phyloP scores from a whole-genome alignment of 2,888 invertebrate species.

The Aleiodes alternator region DNA sequence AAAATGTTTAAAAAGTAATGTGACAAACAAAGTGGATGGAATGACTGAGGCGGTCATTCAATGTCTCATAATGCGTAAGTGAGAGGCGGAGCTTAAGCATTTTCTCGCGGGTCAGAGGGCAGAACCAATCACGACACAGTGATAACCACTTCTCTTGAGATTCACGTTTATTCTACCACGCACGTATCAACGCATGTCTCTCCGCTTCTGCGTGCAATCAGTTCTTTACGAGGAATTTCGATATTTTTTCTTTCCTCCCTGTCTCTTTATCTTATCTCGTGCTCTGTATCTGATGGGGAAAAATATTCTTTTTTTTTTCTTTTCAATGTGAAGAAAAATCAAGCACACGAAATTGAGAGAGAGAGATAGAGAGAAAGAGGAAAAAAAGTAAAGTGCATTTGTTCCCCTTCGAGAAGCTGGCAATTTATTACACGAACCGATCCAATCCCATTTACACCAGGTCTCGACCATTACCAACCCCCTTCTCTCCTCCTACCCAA shows the following conservation, averaged over 20 bases:
- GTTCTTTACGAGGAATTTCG: too few relatives aligned
- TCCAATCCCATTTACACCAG: constrained; percentile 63
- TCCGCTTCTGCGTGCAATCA: neutral
- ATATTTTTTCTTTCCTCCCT: too few relatives aligned
- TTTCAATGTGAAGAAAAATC: neutral
- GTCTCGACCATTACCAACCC: too few relatives aligned
- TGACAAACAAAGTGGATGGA: constrained; percentile 35
- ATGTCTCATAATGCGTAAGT: constrained; percentile 62
- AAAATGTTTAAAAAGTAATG: constrained; percentile 6
- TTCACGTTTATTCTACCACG: constrained; percentile 44
- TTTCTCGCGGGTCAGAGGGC: constrained; percentile 67
- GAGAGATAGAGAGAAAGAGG: constrained; percentile 24
- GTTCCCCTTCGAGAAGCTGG: constrained; percentile 45
- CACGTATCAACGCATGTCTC: constrained; percentile 47
- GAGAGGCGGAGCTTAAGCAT: constrained; percentile 66
- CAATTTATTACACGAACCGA: constrained; percentile 68
- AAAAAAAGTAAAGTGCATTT: constrained; percentile 48
- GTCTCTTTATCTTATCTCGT: too few relatives aligned
- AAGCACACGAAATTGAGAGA: too few relatives aligned
- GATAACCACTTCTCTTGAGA: constrained; percentile 63
- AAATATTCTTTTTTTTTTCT: too few relatives aligned
- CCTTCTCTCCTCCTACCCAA: neutral
- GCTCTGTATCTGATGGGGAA: too few relatives aligned
- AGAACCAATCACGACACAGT: constrained; percentile 67
- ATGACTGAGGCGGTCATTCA: constrained; percentile 53